Percentiles rank a stretch among this genome's conserved stretches.
Conservation (phyloP, 2,888 invertebrate species). For the Tortrix viridana region DNA sequence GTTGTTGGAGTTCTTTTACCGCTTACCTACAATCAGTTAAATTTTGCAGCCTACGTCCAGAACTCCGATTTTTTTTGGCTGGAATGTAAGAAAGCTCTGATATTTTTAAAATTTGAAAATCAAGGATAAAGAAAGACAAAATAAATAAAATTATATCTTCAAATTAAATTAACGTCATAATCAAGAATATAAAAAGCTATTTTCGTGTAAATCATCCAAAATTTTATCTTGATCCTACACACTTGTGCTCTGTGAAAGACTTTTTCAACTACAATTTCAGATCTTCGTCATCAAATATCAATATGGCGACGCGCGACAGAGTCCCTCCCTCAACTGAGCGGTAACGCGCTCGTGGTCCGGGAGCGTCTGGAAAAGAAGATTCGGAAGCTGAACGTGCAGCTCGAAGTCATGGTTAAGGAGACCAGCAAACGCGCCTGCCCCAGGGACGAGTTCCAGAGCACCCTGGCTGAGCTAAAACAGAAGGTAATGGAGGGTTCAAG, state of each 20-base stretch:
- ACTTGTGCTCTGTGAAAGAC: too few relatives aligned
- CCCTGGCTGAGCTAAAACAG: conserved; percentile 86
- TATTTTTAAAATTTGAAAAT: too few relatives aligned
- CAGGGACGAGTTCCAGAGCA: conserved; percentile 83
- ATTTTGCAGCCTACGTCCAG: too few relatives aligned
- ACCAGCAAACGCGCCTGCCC: conserved; percentile 55
- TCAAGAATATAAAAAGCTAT: too few relatives aligned
- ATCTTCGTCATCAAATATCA: conserved; percentile 90
- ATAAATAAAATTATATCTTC: too few relatives aligned
- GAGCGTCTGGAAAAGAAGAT: conserved; percentile 88
- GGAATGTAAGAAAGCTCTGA: too few relatives aligned
- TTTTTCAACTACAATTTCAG: conserved; percentile 76
- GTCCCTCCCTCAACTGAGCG: conserved; percentile 89
- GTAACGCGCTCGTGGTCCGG: conserved; percentile 90
- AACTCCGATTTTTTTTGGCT: too few relatives aligned
- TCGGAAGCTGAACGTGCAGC: conserved; percentile 83
- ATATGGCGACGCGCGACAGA: conserved; percentile 91
- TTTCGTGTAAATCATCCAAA: too few relatives aligned
- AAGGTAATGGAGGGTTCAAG: conserved; percentile 65
- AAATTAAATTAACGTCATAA: too few relatives aligned
- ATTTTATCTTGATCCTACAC: conserved; percentile 49
- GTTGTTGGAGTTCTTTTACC: too few relatives aligned
- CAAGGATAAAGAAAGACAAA: too few relatives aligned
- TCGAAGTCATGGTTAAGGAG: conserved; percentile 85
- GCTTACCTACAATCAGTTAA: too few relatives aligned